Evolutionary conservation across 2,888 invertebrate species (phyloP), one percentile per base, ranked within the genome.

Genomic region (Cryptosula pallasiana): DNA sequence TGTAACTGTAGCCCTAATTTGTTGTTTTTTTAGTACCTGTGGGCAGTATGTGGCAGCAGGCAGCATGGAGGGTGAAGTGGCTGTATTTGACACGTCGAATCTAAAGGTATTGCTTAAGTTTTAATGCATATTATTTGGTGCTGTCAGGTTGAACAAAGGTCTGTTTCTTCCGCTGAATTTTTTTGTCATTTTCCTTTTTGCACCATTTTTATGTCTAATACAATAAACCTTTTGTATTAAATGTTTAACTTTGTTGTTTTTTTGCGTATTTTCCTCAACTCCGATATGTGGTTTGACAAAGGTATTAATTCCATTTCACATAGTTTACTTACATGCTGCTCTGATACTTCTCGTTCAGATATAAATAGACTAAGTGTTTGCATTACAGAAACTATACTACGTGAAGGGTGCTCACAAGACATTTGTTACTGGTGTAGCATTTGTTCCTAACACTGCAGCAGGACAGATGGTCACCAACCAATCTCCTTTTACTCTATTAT

Each of bases 351-450:
- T n/a, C n/a, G n/a, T n/a, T n/a, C n/a, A n/a, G n/a, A n/a, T n/a
- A n/a, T n/a, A n/a, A n/a, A n/a, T n/a, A n/a, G 45, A 45, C 20
- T 20, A 45, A 13, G 45, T 20, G 45, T 45, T 45, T 45, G 45
- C 20, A 20, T 45, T 45, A 45, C 45, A 94, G 92, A 90, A 90
- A 79, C 90, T 94, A 75, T 88, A 95, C 79, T 91, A 91, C 85
- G 90, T 95, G 82, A 87, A 89, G 76, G 89, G 89, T 81, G 94
- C 93, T 75, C 97, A 98, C 88, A 92, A 91, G 80, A 95, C 95
- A 90, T 99, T 99, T 87, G 93, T 99, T 75, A 98, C 98, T 71
- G 96, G 95, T 16, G 87, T 99, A 77, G 92, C 93, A 87, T 98
- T 99, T 87, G 87, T 97, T 78, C 93, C 94, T 0, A 76, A 80